Evolutionary conservation across 2,888 invertebrate genomes (phyloP), one percentile per base, ranked within the genome.

Genomic region (Dynastes hyllus): DNA sequence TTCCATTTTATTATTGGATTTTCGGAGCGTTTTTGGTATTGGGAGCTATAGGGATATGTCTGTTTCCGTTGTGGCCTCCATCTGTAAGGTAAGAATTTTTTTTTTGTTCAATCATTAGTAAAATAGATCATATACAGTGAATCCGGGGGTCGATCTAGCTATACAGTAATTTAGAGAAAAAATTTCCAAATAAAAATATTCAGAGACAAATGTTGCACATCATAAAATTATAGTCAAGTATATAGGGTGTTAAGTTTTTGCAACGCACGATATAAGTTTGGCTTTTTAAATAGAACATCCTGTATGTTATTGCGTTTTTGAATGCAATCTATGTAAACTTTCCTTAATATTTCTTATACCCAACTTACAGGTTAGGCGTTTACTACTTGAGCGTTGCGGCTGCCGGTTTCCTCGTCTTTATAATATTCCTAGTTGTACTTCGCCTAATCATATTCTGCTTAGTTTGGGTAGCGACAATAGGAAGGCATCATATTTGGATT

Each of bases 51-150:
- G 96, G 95, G 13, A 94, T 99, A 55, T 99, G 99, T 89, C 92
- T 99, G 87, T 99, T 99, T 91, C 99, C 99, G n/a, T 90, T 99
- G 77, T 99, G 99, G 99, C 99, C 99, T 0, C 95, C 96, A 77
- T 94, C 95, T 84, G 95, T 98, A 84, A 93, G 95, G 92, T 94
- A 88, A 88, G 5, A 2, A 13, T 9, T 3, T 61, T 61, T 61
- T 5, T 58, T 22, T n/a, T 37, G 22, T 29, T 58, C 2, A 16
- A 16, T 3, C 58, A 13, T 16, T 22, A 58, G 16, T 58, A 22
- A n/a, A 58, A 51, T 51, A 6, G 13, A 51, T 51, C 6, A 51
- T 51, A 13, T 51, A 51, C 51, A 51, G 2, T 22, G 22, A 22
- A 22, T 22, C 22, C 22, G 22, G 22, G 4, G 32, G 4, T 32